Percentiles rank a stretch among this genome's conserved stretches.
phyloP scores from a whole-genome alignment of 2,888 invertebrate species.

The Cryptophagus acutangulus region DNA sequence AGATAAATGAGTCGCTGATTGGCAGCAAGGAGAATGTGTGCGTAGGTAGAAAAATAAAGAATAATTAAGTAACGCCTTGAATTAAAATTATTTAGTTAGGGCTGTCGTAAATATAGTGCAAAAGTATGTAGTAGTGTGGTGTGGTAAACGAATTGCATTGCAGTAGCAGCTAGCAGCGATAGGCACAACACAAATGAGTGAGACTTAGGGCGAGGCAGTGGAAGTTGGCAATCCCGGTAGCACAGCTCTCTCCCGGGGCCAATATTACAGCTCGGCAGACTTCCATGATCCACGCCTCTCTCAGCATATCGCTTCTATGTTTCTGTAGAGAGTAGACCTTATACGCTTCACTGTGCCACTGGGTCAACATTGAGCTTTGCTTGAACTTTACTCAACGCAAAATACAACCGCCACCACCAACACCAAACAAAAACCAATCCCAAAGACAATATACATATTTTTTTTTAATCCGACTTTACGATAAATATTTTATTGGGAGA shows the following conservation, averaged over 20 bases:
- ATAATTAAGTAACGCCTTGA: no score
- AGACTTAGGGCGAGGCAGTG: slow-evolving; percentile 27
- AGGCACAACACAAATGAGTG: slow-evolving; percentile 15
- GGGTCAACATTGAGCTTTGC: slow-evolving; percentile 5
- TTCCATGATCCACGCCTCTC: slow-evolving; percentile 30
- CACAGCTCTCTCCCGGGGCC: slow-evolving; percentile 33
- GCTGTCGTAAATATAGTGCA: slow-evolving; percentile 10
- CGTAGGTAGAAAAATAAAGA: no score
- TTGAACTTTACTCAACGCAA: no score
- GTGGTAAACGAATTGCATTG: slow-evolving; percentile 3
- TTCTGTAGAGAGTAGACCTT: background rate
- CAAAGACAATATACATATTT: no score
- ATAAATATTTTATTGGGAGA: no score
- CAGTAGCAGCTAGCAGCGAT: background rate
- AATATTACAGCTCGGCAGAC: slow-evolving; percentile 37
- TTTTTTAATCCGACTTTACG: no score
- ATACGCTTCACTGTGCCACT: slow-evolving; percentile 6
- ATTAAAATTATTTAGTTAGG: slow-evolving; percentile 7
- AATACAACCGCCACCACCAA: no score
- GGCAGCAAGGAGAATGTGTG: no score
- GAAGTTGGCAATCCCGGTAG: slow-evolving; percentile 31
- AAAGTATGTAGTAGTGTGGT: slow-evolving; percentile 15
- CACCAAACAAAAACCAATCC: no score
- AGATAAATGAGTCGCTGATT: no score
- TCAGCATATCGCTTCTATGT: slow-evolving; percentile 5